Conservation (phyloP, 2,113 vertebrate genomes). For the Canis aureus region DNA sequence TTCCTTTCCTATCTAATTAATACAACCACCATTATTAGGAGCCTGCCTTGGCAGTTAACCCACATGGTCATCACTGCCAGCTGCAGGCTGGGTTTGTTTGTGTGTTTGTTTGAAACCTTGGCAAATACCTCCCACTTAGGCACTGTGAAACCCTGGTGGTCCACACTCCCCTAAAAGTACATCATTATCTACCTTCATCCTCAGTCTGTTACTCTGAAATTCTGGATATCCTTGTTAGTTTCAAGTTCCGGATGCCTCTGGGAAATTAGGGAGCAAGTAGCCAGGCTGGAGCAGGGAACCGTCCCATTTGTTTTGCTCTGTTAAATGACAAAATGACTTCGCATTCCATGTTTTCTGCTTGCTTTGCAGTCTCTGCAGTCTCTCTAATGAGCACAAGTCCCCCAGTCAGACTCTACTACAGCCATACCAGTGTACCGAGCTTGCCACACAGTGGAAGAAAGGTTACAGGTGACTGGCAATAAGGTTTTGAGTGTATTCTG, state of each 20-base stretch:
- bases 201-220: neutral
- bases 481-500: neutral
- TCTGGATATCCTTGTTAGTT: neutral
- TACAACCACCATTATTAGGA: slow-evolving; percentile 45
- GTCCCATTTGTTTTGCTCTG: neutral
- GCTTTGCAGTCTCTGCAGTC: neutral
- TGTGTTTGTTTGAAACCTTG: neutral
- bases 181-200: neutral
- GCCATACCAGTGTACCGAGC: neutral
- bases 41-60: slow-evolving; percentile 6
- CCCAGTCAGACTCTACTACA: neutral
- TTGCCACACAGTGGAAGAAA: neutral
- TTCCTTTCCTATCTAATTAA: slow-evolving; percentile 63
- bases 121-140: neutral
- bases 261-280: neutral
- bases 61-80: neutral
- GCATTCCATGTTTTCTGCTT: neutral
- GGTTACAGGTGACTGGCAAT: neutral
- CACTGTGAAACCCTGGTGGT: neutral
- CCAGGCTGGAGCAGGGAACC: neutral
- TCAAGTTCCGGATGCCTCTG: neutral
- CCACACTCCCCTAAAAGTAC: neutral
- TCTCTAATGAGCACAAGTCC: neutral
- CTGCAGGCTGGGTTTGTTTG: neutral
- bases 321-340: neutral